Percentiles rank a stretch among this genome's conserved stretches.
phyloP scores from a whole-genome alignment of 2,888 invertebrate genomes.

The Xestobium rufovillosum region DNA sequence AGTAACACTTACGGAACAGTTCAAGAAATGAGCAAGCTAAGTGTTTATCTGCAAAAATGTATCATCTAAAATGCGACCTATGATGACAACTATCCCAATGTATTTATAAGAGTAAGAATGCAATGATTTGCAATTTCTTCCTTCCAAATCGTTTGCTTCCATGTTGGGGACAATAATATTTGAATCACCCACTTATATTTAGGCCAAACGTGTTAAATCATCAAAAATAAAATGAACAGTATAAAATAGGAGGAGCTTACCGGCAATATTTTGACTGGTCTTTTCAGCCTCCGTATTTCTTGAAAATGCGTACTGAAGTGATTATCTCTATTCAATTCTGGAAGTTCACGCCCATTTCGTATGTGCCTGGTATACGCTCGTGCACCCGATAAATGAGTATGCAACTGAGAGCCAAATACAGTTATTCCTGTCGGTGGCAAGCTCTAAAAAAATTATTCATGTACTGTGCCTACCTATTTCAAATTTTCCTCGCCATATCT shows the following conservation, averaged over 20 bases:
- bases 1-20: conserved; percentile 4
- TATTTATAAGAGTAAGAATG: too few species aligned
- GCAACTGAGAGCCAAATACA: conserved; percentile 93
- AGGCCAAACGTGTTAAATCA: too few species aligned
- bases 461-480: conserved; percentile 4
- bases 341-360: conserved; percentile 72
- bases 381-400: conserved; percentile 89
- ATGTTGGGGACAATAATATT: too few species aligned
- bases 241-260: too few species aligned
- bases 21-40: too few species aligned
- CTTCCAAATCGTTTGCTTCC: too few species aligned
- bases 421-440: conserved; percentile 76
- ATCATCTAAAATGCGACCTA: too few species aligned
- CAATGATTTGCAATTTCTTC: too few species aligned
- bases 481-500: not conserved
- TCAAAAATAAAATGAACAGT: too few species aligned
- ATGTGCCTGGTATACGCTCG: conserved; percentile 80
- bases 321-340: conserved; percentile 80
- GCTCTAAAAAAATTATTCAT: conserved; percentile 48
- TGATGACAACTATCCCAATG: too few species aligned
- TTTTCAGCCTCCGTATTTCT: conserved; percentile 81
- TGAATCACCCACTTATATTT: too few species aligned
- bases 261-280: conserved; percentile 72
- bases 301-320: conserved; percentile 98
- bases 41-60: too few species aligned